Evolutionary conservation across 2,888 invertebrate genomes (phyloP).

Genomic region (Vanessa cardui): DNA sequence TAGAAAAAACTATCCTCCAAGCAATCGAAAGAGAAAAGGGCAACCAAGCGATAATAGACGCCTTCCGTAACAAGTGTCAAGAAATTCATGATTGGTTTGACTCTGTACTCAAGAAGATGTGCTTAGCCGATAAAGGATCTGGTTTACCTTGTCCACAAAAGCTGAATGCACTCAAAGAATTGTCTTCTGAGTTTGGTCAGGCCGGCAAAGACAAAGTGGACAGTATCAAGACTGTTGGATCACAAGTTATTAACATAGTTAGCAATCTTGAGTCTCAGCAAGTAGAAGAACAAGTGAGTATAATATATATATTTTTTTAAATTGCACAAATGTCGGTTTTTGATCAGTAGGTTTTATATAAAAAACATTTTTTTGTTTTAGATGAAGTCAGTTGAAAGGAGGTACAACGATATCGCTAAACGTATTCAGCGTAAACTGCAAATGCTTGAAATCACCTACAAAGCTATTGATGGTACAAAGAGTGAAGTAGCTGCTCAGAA

Average conservation of each 20-base stretch:
- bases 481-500: conserved; percentile 90
- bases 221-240: conserved; percentile 86
- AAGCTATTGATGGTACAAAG: conserved; percentile 91
- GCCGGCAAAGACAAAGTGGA: conserved; percentile 88
- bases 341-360: neutral
- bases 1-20: conserved; percentile 87
- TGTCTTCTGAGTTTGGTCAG: conserved; percentile 88
- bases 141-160: conserved; percentile 92
- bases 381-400: conserved; percentile 91
- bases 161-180: conserved; percentile 87
- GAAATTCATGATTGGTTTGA: conserved; percentile 93
- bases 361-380: conserved; percentile 54
- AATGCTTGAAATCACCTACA: conserved; percentile 91
- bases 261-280: conserved; percentile 95
- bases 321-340: too few species aligned
- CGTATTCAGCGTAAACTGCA: conserved; percentile 92
- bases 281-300: conserved; percentile 90
- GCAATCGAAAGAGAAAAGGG: conserved; percentile 89
- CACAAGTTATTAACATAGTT: conserved; percentile 89
- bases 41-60: conserved; percentile 89
- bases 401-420: conserved; percentile 92
- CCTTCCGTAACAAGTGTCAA: conserved; percentile 88
- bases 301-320: neutral
- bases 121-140: conserved; percentile 91
- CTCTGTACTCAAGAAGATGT: conserved; percentile 89